Percentiles rank a stretch among this genome's conserved stretches.
Evolutionary conservation across 2,797 vertebrate species (phyloP).

Genomic region (Psittacula derbiana): DNA sequence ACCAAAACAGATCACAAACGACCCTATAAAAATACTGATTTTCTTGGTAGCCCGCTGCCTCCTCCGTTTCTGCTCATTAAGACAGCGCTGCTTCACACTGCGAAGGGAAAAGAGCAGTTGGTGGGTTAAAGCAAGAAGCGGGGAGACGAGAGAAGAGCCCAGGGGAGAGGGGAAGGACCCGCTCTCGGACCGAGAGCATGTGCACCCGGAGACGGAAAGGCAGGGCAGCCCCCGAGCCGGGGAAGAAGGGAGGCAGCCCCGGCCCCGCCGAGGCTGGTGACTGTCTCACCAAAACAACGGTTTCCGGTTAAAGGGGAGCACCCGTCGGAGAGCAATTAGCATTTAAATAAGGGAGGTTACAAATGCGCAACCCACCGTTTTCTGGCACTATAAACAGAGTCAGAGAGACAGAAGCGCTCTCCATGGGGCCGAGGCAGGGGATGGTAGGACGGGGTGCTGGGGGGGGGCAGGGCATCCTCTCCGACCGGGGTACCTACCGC

Average conservation of each 20-base stretch:
- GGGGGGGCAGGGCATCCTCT: not conserved
- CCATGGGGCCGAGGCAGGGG: not conserved
- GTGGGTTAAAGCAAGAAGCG: not conserved
- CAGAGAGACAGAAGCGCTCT: not conserved
- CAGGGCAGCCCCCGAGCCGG: not conserved
- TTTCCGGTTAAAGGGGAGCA: not conserved
- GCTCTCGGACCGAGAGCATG: not conserved
- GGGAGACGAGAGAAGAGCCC: not conserved
- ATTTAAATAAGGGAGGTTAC: not conserved
- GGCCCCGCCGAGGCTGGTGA: not conserved
- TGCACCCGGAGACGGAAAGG: not conserved
- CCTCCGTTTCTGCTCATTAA: slow-evolving; percentile 81
- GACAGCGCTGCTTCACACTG: slow-evolving; percentile 83
- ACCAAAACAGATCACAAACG: slow-evolving; percentile 84
- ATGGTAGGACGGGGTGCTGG: not conserved
- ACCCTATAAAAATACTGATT: slow-evolving; percentile 84
- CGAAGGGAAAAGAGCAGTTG: slow-evolving; percentile 10
- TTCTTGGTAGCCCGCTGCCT: slow-evolving; percentile 80
- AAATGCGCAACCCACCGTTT: not conserved
- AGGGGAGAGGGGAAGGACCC: not conserved
- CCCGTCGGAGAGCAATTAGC: not conserved
- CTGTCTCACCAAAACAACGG: fast-evolving
- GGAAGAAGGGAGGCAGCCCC: not conserved
- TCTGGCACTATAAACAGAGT: not conserved
- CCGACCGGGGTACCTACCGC: not conserved